A percentile compares a stretch with the other conserved stretches of the same genome.
Evolutionary conservation across 2,888 invertebrate genomes (phyloP).

Genomic region (Sthenelais limicola): DNA sequence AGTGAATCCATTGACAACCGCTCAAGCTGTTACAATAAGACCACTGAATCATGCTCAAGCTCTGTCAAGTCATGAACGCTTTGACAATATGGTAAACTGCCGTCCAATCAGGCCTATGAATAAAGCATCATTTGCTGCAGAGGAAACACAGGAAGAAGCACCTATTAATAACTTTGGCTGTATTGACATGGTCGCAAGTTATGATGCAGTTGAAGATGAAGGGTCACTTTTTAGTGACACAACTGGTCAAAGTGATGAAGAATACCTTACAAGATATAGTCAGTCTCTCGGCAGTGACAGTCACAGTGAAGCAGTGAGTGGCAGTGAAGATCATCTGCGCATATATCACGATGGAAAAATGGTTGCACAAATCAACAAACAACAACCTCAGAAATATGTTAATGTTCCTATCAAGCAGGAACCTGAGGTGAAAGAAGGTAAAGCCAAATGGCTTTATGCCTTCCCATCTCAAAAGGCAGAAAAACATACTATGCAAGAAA

Average conservation of each 20-base stretch:
- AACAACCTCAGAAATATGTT: background rate
- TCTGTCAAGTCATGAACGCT: background rate
- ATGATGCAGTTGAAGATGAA: conserved; percentile 19
- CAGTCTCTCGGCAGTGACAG: conserved; percentile 14
- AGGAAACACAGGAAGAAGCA: conserved; percentile 4
- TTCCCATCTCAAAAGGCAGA: conserved; percentile 2
- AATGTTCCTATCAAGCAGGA: too few species aligned
- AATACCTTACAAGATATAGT: background rate
- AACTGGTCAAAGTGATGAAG: conserved; percentile 25
- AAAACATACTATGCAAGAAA: too few species aligned
- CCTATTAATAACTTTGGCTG: conserved; percentile 27
- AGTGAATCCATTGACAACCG: too few species aligned
- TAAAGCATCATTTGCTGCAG: conserved; percentile 7
- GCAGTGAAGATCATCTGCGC: conserved; percentile 1
- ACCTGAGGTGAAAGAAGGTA: too few species aligned
- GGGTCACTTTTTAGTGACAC: conserved; percentile 22
- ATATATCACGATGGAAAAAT: conserved; percentile 30
- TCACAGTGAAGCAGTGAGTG: background rate
- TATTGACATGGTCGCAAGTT: conserved; percentile 25
- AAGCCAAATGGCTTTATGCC: conserved; percentile 15
- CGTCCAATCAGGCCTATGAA: background rate
- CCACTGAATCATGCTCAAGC: conserved; percentile 4
- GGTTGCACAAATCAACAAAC: conserved; percentile 1
- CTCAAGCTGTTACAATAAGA: background rate
- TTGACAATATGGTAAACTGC: conserved; percentile 14